These are phyloP conservation scores for Ganaspis sp. DNA, from an alignment of 1,140 invertebrate species.

Conservation along the genomic window DNA sequence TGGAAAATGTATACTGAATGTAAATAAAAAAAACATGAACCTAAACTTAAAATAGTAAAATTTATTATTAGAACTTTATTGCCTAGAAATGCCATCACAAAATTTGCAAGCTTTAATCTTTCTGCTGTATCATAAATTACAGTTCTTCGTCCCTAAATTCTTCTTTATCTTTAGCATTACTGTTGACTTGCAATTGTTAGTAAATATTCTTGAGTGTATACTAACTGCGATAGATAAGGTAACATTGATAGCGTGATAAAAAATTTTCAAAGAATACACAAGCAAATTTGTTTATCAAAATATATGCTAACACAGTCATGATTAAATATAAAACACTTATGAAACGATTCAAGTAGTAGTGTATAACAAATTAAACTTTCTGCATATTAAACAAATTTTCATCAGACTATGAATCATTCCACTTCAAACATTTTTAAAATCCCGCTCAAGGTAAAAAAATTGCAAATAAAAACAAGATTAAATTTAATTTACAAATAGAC, in stretches of 20 bases:
- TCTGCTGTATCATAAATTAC: not conserved
- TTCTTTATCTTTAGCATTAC: conserved; percentile 4
- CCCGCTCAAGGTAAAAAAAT: too few relatives aligned
- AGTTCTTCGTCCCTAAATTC: not conserved
- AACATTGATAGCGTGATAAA: not conserved
- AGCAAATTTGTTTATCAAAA: not conserved
- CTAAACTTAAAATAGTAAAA: too few relatives aligned
- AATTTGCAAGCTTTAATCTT: not conserved
- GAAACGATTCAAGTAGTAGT: not conserved
- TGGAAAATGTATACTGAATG: too few relatives aligned
- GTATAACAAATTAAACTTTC: not conserved
- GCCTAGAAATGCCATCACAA: not conserved
- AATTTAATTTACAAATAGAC: too few relatives aligned
- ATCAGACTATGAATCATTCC: not conserved
- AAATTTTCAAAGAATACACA: not conserved
- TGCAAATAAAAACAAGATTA: too few relatives aligned
- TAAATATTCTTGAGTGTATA: not conserved
- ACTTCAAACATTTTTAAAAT: not conserved
- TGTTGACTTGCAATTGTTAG: not conserved
- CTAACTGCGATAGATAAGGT: not conserved
- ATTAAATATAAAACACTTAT: not conserved
- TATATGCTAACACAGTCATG: not conserved
- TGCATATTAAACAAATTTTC: not conserved
- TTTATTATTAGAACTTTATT: too few relatives aligned
- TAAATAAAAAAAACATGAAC: too few relatives aligned